Base-by-base conservation (phyloP, 2,888 invertebrate genomes). In the Himalopsyche anomala region DNA sequence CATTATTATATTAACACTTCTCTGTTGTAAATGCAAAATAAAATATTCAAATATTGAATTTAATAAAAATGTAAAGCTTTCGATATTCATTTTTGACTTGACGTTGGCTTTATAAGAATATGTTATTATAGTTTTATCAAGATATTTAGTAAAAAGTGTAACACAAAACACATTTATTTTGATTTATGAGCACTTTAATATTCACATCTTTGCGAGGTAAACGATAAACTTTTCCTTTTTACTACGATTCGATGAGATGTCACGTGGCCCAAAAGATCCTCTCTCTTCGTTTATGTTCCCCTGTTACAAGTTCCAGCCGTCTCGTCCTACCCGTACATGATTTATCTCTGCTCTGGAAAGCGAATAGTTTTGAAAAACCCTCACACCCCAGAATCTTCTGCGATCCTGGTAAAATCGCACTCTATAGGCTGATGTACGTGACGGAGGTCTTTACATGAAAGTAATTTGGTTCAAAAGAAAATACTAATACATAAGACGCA, bases 341-440 rank as follows among this genome's bases (percentile, higher is more conserved):
- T 86, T 86, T 87, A 87, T 87, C 82, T 86, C 86, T 62, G 79
- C 81, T 82, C 51, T 54, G 81, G 81, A 86, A 82, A 82, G 82
- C 80, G 86, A 84, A 86, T 87, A 87, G 86, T 86, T 28, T 86
- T 87, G 80, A 80, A 85, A 82, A 80, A 83, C 84, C 82, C 80
- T 69, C 82, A 82, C 82, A 83, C 62, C 82, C 40, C 40, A 80
- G 17, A 8, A 38, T 80, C 81, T 86, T 82, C 86, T 86, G 86
- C 38, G n/a, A 55, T 45, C 86, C 86, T 83, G 86, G 42, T 84
- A 84, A 28, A 62, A 19, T 56, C 56, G 19, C 56, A 62, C 56
- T n/a, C 56, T 11, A 28, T 15, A 8, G 28, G 8, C 15, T 28
- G 19, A 62, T 19, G 62, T 62, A 62, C 62, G 62, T 62, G 62